Percentiles rank a stretch among this genome's conserved stretches.
phyloP scores from a whole-genome alignment of 2,797 vertebrate genomes.

The Heliangelus exortis region DNA sequence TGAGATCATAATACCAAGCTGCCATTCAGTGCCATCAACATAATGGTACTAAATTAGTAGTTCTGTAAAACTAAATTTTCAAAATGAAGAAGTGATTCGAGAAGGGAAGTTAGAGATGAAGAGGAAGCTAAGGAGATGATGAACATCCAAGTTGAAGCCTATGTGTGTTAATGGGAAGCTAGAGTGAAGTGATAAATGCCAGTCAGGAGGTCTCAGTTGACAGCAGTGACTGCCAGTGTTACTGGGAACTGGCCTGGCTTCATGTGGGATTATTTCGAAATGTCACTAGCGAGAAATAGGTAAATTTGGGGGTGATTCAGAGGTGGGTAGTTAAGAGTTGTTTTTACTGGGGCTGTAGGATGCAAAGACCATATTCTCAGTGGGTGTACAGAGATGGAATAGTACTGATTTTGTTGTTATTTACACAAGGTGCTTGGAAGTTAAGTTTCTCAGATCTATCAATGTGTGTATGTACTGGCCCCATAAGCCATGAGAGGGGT shows the following conservation, averaged over 20 bases:
- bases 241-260: not conserved
- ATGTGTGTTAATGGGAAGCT: not conserved
- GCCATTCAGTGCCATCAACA: not conserved
- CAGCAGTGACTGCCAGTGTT: not conserved
- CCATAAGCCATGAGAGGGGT: not conserved
- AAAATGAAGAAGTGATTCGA: not conserved
- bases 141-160: fast-evolving
- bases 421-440: not conserved
- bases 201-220: not conserved
- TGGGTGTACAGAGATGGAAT: not conserved
- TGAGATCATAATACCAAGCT: not conserved
- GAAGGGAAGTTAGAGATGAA: not conserved
- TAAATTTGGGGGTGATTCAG: not conserved
- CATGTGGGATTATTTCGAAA: not conserved
- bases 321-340: not conserved
- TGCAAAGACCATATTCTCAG: not conserved
- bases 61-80: not conserved
- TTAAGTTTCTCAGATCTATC: not conserved
- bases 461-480: fast-evolving
- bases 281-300: not conserved
- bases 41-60: not conserved
- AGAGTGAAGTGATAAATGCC: not conserved
- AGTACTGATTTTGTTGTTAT: not conserved
- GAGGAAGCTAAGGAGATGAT: not conserved
- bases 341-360: not conserved